These are phyloP conservation scores for Drosophila kuntzei DNA, from an alignment of 2,888 invertebrate species.

Conservation along the genomic window DNA sequence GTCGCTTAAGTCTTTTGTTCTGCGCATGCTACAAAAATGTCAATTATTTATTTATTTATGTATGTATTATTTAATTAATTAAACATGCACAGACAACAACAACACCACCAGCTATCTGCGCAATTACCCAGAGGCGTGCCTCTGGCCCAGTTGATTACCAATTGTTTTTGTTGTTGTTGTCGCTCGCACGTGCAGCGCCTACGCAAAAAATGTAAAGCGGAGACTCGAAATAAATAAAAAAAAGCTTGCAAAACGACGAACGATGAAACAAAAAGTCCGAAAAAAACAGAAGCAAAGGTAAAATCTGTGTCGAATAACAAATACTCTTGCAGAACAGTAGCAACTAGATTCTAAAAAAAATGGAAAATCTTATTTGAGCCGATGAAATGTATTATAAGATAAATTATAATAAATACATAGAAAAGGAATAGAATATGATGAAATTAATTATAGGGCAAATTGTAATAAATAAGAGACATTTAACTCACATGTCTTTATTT, in stretches of 20 bases:
- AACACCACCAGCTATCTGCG: constrained; percentile 39
- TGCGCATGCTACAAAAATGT: constrained; percentile 49
- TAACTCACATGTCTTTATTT: no score
- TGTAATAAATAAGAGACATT: no score
- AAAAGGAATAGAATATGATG: no score
- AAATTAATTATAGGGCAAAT: neutral
- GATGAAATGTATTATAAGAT: neutral
- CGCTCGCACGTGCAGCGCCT: constrained; percentile 71
- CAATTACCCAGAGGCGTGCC: constrained; percentile 63
- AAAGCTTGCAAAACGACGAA: constrained; percentile 27
- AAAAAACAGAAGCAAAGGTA: neutral
- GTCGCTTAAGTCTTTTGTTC: constrained; percentile 75
- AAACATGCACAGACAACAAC: constrained; percentile 37
- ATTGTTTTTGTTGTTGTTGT: constrained; percentile 28
- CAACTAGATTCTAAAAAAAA: neutral
- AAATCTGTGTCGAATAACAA: neutral
- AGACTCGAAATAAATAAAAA: constrained; percentile 24
- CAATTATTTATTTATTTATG: constrained; percentile 49
- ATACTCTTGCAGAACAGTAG: constrained; percentile 15
- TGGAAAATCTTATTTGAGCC: neutral
- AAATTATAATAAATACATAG: neutral
- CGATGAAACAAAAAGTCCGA: constrained; percentile 10
- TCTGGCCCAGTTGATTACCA: constrained; percentile 22
- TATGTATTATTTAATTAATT: constrained; percentile 57
- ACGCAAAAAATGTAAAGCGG: constrained; percentile 54